Base-by-base conservation (phyloP, 53 echinoderm and acorn worm genomes). In the Temnopleurus reevesii region DNA sequence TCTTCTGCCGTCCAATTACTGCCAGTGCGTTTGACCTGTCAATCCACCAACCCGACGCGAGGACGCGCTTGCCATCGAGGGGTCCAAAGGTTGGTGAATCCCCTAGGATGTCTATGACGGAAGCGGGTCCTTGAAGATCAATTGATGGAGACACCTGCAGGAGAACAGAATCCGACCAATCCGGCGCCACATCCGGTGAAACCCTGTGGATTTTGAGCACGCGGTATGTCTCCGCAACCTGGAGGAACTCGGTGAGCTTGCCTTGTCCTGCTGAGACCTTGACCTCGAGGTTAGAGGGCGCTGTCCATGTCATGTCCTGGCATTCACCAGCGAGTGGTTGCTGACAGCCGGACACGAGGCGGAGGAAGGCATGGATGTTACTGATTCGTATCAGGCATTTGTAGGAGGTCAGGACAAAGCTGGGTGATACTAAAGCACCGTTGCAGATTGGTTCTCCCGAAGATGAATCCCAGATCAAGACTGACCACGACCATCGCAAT, bases 401-500 rank as follows among this genome's bases (percentile, higher is more conserved):
- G 88, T 64, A 87, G 24, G 88, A 66, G 21, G 71, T 66, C 19
- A 87, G 44, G 49, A 87, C 53, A 33, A 87, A 87, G 53, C 34
- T 87, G 0, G 65, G 25, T 1, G 71, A 61, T 15, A 87, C n/a
- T 9, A 95, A 91, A 66, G 93, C 95, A 46, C 93, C 93, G 53
- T 93, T 91, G 57, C 92, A 93, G 21, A 93, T 76, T 0, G 77
- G 61, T n/a, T 56, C 89, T 23, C 54, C 44, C 21, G 77, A 66
- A 6, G 77, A 77, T 13, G 92, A 27, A 60, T 93, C 89, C 95
- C 95, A 95, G 33, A 95, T 25, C 0, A 95, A 64, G 2, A 56
- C 93, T 49, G 91, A 88, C 95, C 92, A 92, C 7, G 95, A 91
- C 95, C 92, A 87, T 41, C 88, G 65, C 19, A 65, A 33, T 46